Base-by-base conservation (phyloP, 1,140 invertebrate genomes). In the Oreohelix idahoensis region DNA sequence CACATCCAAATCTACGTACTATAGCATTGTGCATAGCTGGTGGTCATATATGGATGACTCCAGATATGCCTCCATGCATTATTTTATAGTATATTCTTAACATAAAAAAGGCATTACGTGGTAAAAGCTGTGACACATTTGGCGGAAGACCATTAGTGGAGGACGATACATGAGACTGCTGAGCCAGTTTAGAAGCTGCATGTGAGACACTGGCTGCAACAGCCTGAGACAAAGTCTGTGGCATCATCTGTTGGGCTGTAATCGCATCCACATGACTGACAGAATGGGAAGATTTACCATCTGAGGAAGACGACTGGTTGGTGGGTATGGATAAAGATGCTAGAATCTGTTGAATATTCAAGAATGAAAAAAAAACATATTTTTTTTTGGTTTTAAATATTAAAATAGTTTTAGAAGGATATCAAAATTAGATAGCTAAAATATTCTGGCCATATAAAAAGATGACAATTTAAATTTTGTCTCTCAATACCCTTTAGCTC, bases 81-180 rank as follows among this genome's bases (percentile, higher is more conserved):
- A n/a, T n/a, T n/a, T n/a, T n/a, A n/a, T n/a, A n/a, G n/a, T n/a
- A n/a, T n/a, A n/a, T n/a, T 45, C 5, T 45, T 45, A 8, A 45
- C 42, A 66, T 66, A 4, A 66, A 32, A 17, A 66, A 32, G 29
- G 29, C 29, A 66, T 88, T 84, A 92, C 91, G 91, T 84, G 91
- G 91, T 58, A 93, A 82, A 49, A 92, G 84, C 83, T 92, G 87
- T 85, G 88, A 89, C 80, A 91, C 89, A 86, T 89, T 89, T 74
- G 91, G 88, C 69, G 85, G 90, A 84, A 89, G 88, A 82, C 87
- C 88, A 81, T 89, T 88, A 36, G 87, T 84, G n/a, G 85, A 80
- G 45, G 86, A 73, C 58, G 83, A 78, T 10, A 79, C 45, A 20
- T 79, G 83, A 1, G 84, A 66, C 29, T 86, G 83, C 70, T 86